These are phyloP conservation scores for Timandra comae DNA, from an alignment of 2,888 invertebrate species.

Conservation along the genomic window DNA sequence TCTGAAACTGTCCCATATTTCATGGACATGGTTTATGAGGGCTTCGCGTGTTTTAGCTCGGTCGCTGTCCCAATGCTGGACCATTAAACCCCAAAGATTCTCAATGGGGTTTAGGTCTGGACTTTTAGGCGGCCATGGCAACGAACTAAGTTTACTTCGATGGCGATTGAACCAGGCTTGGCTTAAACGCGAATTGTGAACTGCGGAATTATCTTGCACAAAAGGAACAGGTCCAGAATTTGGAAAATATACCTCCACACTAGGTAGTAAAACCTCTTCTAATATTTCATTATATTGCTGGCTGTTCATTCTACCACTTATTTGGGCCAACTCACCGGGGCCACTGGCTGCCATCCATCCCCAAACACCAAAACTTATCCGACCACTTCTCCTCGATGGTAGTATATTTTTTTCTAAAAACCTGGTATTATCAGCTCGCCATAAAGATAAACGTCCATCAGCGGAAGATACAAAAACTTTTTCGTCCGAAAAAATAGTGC, in stretches of 20 bases:
- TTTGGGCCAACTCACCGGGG: background rate
- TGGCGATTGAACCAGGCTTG: background rate
- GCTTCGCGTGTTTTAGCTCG: background rate
- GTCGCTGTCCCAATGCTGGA: background rate
- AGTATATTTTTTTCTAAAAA: no score
- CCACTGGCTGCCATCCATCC: background rate
- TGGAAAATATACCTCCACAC: slow-evolving; percentile 12
- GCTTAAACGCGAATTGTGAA: background rate
- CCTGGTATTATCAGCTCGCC: no score
- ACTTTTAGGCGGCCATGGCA: background rate
- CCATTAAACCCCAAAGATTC: background rate
- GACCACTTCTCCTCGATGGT: no score
- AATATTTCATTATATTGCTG: background rate
- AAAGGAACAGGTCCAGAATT: slow-evolving; percentile 8
- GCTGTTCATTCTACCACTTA: background rate
- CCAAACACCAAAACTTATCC: no score
- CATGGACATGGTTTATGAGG: background rate
- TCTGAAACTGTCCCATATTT: background rate
- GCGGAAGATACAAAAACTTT: no score
- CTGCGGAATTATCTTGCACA: slow-evolving; percentile 9
- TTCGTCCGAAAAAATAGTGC: no score
- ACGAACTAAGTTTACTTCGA: background rate
- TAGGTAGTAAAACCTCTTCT: slow-evolving; percentile 10
- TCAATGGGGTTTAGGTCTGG: background rate
- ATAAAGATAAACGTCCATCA: no score